Base-by-base conservation (phyloP, 2,113 vertebrate genomes). In the Serilophus lunatus region DNA sequence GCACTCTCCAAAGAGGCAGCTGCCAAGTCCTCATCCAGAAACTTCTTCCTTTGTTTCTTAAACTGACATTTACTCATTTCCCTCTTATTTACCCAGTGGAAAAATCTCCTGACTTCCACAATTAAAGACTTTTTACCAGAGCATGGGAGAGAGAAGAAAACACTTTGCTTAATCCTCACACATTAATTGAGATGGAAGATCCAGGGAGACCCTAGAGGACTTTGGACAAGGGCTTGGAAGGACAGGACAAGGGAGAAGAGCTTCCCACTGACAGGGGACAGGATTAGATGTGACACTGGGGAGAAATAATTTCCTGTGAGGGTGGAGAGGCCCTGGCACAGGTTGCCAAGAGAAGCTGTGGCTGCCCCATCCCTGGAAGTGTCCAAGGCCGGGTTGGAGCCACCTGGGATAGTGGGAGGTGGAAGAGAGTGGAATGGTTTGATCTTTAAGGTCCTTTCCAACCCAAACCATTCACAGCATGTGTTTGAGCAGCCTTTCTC, bases 261-360 rank as follows among this genome's bases (percentile, higher is more conserved):
- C 0, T 66, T 45, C 7, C 1, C 2, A 59, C 8, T 45, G 51
- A 1, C 36, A 81, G 15, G n/a, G 18, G 26, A 10, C 26, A 38
- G 69, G 10, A 2, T 0, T 50, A 0, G 26, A 5, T 51, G 36
- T 44, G 13, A 66, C 25, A 0, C 4, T 28, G 33, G 60, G 45
- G 3, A 38, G 28, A 0, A 74, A 59, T 45, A 20, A 0, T 2
- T 72, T 2, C 0, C 12, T 59, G 12, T 0, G 12, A 59, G 50
- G 15, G 23, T 44, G 68, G 13, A 0, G 0, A 81, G 26, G 9
- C 10, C 25, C 29, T 64, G 66, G 57, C 47, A 69, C 64, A 61
- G 54, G 51, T 18, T 69, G 18, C 16, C n/a, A 57, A 81, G 59
- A 44, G 65, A 0, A 35, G 51, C 29, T 87, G 49, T 12, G 42